Evolutionary conservation across 2,888 invertebrate species (phyloP).

Genomic region (Lasius platythorax): DNA sequence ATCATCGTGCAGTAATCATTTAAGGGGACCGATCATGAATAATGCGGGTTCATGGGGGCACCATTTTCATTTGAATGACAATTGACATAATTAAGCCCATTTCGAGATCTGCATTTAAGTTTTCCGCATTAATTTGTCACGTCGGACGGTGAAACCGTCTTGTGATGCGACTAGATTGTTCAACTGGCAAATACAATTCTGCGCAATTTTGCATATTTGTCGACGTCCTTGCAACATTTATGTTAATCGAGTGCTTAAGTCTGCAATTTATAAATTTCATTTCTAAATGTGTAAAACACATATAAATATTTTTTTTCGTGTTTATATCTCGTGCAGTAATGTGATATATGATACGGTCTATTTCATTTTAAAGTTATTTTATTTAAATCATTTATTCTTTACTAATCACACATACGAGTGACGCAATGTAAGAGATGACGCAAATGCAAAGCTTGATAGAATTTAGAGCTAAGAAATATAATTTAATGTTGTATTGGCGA

Average conservation of each 20-base stretch:
- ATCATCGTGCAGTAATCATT: slow-evolving; percentile 8
- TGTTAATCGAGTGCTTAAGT: background rate
- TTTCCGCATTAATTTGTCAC: slow-evolving; percentile 39
- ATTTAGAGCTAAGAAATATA: background rate
- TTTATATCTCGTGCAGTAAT: background rate
- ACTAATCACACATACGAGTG: background rate
- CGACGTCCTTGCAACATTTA: background rate
- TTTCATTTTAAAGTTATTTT: background rate
- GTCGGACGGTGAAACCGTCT: background rate
- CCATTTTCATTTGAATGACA: slow-evolving; percentile 31
- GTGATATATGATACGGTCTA: background rate
- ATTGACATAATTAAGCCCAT: slow-evolving; percentile 19
- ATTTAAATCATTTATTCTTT: background rate
- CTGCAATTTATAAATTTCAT: background rate
- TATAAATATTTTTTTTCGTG: background rate
- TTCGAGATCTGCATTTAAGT: slow-evolving; percentile 10
- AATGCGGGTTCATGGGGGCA: background rate
- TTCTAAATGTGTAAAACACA: background rate
- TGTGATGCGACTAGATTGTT: slow-evolving; percentile 6
- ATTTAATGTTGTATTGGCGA: background rate
- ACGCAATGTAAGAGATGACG: background rate
- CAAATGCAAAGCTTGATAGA: background rate
- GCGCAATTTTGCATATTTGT: background rate
- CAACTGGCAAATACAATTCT: background rate
- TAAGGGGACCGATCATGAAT: slow-evolving; percentile 11